These are phyloP conservation scores for Masticophis lateralis DNA, from an alignment of 2,797 vertebrate species.

Conservation along the genomic window DNA sequence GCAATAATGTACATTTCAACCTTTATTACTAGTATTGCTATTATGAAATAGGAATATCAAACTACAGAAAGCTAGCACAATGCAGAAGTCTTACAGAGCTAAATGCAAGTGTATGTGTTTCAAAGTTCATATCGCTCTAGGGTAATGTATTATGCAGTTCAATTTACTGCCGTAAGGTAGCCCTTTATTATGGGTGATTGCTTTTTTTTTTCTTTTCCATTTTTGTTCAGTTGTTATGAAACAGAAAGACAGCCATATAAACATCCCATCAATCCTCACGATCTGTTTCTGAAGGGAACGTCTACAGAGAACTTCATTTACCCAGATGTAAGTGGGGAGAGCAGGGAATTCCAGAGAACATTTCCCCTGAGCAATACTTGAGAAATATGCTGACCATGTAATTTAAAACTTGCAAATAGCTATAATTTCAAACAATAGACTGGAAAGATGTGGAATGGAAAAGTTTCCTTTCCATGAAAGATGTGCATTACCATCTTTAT, in stretches of 20 bases:
- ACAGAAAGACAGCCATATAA: conserved; percentile 32
- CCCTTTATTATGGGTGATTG: conserved; percentile 40
- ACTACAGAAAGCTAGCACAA: conserved; percentile 23
- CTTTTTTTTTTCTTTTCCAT: conserved; percentile 18
- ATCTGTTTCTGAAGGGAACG: conserved; percentile 31
- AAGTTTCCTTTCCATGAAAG: neutral
- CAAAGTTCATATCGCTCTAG: conserved; percentile 42
- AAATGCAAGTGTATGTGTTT: neutral
- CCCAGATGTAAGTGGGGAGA: conserved; percentile 5
- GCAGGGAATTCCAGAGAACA: neutral
- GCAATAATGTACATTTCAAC: neutral
- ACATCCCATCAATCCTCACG: conserved; percentile 28
- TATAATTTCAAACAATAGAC: neutral
- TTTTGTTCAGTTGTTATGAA: conserved; percentile 43
- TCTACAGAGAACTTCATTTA: neutral
- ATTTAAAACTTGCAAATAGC: conserved; percentile 18
- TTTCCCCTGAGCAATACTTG: neutral
- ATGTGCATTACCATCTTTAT: neutral
- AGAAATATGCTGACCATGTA: conserved; percentile 3
- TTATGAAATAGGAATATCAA: neutral
- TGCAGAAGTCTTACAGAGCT: conserved; percentile 32
- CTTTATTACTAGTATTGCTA: neutral
- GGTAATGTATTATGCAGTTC: conserved; percentile 49
- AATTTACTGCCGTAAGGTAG: conserved; percentile 50
- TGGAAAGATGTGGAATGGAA: neutral